Evolutionary conservation across 2,113 vertebrate species (phyloP), one percentile per base, ranked within the genome.

Genomic region (Aphelocoma coerulescens): DNA sequence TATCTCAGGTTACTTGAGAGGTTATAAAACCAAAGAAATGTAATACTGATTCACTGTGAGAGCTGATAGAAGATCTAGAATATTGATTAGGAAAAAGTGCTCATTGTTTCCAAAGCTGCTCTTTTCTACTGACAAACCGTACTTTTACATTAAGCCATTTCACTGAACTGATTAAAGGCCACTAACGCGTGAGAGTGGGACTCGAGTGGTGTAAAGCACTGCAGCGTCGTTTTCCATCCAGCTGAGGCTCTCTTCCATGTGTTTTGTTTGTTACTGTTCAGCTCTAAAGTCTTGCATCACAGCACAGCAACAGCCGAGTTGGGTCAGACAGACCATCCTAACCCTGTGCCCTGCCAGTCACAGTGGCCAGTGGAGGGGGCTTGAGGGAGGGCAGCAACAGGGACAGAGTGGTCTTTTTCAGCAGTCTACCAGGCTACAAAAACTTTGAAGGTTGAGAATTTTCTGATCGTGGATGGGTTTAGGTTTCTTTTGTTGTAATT

Each of bases 331-430:
- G 39, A 69, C 26, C 16, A 30, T 55, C 14, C 43, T 27, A 48
- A 0, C 16, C 16, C 41, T 44, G 75, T 43, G 20, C 11, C 52
- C 28, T 33, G 26, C 8, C 51, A 28, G 39, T 19, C 33, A 4
- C 12, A 9, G 46, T 2, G 32, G 20, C 15, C 1, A 7, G 4
- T 1, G 23, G 19, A 52, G 11, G 10, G 6, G 65, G 21, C 16
- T 28, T 59, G 16, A 46, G 26, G 58, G 26, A 51, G 59, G 57
- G 7, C 1, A 73, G 35, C 28, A n/a, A 3, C 15, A 35, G 61
- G 26, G 17, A 33, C 37, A 67, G 24, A 15, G 0, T 41, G 49
- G 12, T 13, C 5, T 37, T 39, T 69, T 37, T 11, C 46, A 69
- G 9, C 15, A 24, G 24, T 37, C 33, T 58, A 12, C 10, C 16